phyloP scores from a whole-genome alignment of 2,797 vertebrate species.

The Acanthis flammea region DNA sequence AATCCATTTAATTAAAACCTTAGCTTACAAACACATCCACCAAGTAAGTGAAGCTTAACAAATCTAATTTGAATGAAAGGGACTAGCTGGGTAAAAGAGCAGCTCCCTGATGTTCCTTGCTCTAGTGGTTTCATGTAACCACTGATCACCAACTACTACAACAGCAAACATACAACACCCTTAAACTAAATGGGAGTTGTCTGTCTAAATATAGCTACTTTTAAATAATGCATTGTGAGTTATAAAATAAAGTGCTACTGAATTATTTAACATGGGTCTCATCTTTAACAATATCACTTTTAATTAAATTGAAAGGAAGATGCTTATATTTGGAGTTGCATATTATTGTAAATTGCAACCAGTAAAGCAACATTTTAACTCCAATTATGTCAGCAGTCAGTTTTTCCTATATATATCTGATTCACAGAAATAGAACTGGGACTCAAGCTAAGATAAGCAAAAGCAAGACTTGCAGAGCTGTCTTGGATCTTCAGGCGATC shows the following conservation, averaged over 20 bases:
- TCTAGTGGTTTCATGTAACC: slow-evolving; percentile 64
- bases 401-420: slow-evolving; percentile 66
- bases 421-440: slow-evolving; percentile 69
- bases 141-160: slow-evolving; percentile 72
- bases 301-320: slow-evolving; percentile 49
- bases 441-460: slow-evolving; percentile 6
- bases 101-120: slow-evolving; percentile 44
- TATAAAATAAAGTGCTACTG: slow-evolving; percentile 77
- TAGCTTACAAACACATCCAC: slow-evolving; percentile 62
- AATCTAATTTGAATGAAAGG: slow-evolving; percentile 60
- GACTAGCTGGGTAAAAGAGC: slow-evolving; percentile 47
- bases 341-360: slow-evolving; percentile 1
- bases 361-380: slow-evolving; percentile 40
- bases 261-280: slow-evolving; percentile 84
- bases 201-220: slow-evolving; percentile 80
- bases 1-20: slow-evolving; percentile 74
- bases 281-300: slow-evolving; percentile 78
- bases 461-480: not conserved
- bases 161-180: slow-evolving; percentile 65
- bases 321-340: not conserved
- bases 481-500: not conserved
- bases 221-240: slow-evolving; percentile 82
- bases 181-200: slow-evolving; percentile 66
- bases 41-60: slow-evolving; percentile 61
- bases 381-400: slow-evolving; percentile 44